Evolutionary conservation across 2,113 vertebrate genomes (phyloP).

Genomic region (Vanacampus margaritifer): DNA sequence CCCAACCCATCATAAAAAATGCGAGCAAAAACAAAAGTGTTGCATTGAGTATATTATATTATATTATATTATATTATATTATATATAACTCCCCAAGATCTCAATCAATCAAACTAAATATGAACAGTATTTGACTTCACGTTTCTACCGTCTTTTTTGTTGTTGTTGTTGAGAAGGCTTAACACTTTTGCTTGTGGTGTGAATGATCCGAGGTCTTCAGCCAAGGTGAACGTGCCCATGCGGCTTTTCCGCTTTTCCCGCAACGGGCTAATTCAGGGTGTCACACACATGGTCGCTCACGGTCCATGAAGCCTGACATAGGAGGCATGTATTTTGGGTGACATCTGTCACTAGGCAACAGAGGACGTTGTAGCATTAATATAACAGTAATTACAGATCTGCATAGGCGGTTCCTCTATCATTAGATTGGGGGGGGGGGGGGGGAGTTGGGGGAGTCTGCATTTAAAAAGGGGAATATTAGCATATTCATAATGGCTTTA

Average conservation of each 20-base stretch:
- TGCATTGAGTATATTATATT: no score
- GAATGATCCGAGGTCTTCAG: neutral
- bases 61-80: no score
- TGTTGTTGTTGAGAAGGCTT: neutral
- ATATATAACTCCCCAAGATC: no score
- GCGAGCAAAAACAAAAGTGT: no score
- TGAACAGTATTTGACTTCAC: no score
- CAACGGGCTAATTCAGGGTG: conserved; percentile 48
- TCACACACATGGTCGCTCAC: conserved; percentile 42
- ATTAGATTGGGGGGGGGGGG: conserved; percentile 44
- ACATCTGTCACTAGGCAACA: conserved; percentile 18
- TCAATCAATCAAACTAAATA: no score
- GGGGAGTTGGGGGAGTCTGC: conserved; percentile 27
- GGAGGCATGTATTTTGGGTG: conserved; percentile 39
- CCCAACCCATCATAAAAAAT: no score
- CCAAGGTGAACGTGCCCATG: conserved; percentile 6
- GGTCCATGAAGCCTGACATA: conserved; percentile 49
- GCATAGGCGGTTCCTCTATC: conserved; percentile 33
- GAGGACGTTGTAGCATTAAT: conserved; percentile 7
- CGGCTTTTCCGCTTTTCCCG: conserved; percentile 15
- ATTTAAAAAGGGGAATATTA: conserved; percentile 48
- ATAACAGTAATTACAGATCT: conserved; percentile 38
- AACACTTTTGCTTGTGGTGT: neutral
- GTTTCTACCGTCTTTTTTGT: no score
- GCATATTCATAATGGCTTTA: conserved; percentile 56